phyloP scores from a whole-genome alignment of 2,888 invertebrate species.

The Acrocyrtus sp. region DNA sequence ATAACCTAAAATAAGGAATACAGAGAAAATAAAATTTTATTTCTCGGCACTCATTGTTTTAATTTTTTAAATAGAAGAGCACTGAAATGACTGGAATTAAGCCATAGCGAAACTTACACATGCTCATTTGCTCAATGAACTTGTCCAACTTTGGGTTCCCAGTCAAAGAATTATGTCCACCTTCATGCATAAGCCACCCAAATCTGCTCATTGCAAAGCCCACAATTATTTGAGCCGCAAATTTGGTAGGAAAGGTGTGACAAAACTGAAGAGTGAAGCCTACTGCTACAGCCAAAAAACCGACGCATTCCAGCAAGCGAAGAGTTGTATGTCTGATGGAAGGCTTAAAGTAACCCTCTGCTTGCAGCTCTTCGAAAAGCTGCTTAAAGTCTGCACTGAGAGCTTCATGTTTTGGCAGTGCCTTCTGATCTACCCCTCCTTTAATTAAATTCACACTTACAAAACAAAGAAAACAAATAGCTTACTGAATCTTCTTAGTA shows the following conservation, averaged over 20 bases:
- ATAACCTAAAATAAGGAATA: neutral
- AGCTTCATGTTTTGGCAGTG: neutral
- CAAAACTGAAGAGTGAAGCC: no score
- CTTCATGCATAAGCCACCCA: slow-evolving; percentile 50
- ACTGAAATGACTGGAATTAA: no score
- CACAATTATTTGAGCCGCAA: no score
- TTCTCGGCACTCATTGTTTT: no score
- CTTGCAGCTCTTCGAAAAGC: slow-evolving; percentile 3
- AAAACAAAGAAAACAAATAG: no score
- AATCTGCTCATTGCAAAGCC: neutral
- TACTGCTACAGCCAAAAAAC: no score
- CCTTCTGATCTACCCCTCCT: neutral
- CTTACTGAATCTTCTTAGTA: no score
- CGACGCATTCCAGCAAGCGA: neutral
- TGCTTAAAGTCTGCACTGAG: neutral
- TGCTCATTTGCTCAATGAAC: slow-evolving; percentile 6
- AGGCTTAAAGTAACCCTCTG: slow-evolving; percentile 9
- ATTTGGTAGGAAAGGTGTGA: no score
- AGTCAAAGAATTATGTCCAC: slow-evolving; percentile 51
- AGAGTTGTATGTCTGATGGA: neutral
- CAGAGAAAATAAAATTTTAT: neutral
- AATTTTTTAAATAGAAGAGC: no score
- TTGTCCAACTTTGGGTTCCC: slow-evolving; percentile 25
- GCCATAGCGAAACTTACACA: no score
- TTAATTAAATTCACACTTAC: no score